Percentiles rank a stretch among this genome's conserved stretches.
These are phyloP conservation scores for Xyrauchen texanus DNA, from an alignment of 2,113 vertebrate species.

Conservation along the genomic window DNA sequence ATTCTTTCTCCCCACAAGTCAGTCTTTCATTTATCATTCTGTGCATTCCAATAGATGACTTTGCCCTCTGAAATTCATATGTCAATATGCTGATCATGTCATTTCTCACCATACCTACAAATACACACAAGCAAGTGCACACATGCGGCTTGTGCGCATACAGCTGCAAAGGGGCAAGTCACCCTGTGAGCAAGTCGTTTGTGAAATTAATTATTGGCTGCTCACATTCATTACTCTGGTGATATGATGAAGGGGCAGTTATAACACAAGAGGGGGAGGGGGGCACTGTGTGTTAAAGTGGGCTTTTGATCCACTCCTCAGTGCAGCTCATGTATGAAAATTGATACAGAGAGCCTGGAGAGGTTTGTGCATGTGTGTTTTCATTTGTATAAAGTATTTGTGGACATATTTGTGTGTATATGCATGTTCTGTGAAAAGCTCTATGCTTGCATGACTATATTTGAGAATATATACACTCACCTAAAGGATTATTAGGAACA, in stretches of 20 bases:
- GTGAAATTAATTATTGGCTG: slow-evolving; percentile 53
- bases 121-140: no score
- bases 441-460: not conserved
- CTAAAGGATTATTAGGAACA: no score
- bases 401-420: no score
- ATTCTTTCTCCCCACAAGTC: slow-evolving; percentile 4
- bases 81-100: not conserved
- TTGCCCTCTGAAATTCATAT: not conserved
- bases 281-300: not conserved
- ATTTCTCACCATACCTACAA: not conserved
- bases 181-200: slow-evolving; percentile 41
- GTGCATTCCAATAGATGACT: not conserved
- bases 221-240: not conserved
- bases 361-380: not conserved
- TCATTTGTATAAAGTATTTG: slow-evolving; percentile 6
- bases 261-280: slow-evolving; percentile 10
- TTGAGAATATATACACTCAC: no score
- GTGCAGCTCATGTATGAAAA: slow-evolving; percentile 44
- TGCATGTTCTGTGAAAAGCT: not conserved
- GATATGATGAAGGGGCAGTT: not conserved
- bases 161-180: not conserved
- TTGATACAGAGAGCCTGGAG: slow-evolving; percentile 15
- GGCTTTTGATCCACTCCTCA: slow-evolving; percentile 24
- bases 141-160: no score
- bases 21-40: slow-evolving; percentile 15